Percentiles rank a stretch among this genome's conserved stretches.
Conservation (phyloP, 2,888 invertebrate species). For the Mesoligia furuncula region DNA sequence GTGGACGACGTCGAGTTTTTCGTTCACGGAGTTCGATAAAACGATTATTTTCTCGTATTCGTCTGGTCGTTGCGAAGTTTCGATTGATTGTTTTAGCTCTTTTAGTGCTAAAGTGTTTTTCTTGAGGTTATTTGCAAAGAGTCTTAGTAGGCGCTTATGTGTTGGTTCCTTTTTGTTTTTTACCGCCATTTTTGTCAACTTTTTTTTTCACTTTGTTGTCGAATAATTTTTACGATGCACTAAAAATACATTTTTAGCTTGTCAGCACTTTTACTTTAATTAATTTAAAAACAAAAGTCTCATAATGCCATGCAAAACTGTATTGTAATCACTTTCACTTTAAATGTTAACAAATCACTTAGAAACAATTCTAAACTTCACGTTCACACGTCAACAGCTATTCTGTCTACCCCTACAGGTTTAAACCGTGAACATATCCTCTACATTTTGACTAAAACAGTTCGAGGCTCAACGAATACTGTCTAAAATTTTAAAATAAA, state of each 20-base stretch:
- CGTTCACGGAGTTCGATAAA: conserved; percentile 81
- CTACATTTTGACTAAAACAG: conserved; percentile 49
- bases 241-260: not conserved
- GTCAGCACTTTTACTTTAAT: not conserved
- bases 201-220: conserved; percentile 10
- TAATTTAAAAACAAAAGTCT: not conserved
- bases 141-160: conserved; percentile 75
- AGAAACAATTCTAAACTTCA: not conserved
- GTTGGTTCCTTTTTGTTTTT: conserved; percentile 74
- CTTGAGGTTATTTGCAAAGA: conserved; percentile 80
- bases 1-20: conserved; percentile 85
- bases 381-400: not conserved
- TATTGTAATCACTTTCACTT: not conserved
- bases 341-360: not conserved
- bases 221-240: too few relatives aligned
- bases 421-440: conserved; percentile 15
- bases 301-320: not conserved
- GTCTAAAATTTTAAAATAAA: conserved; percentile 52
- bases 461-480: conserved; percentile 40
- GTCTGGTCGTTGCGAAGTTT: conserved; percentile 73
- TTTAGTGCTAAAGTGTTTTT: conserved; percentile 84
- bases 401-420: conserved; percentile 26
- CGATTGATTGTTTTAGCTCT: conserved; percentile 79
- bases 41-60: conserved; percentile 80
- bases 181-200: conserved; percentile 70